A percentile compares a stretch with the other conserved stretches of the same genome.
phyloP scores from a whole-genome alignment of 2,888 invertebrate genomes.

The Drosophila nigricruria region DNA sequence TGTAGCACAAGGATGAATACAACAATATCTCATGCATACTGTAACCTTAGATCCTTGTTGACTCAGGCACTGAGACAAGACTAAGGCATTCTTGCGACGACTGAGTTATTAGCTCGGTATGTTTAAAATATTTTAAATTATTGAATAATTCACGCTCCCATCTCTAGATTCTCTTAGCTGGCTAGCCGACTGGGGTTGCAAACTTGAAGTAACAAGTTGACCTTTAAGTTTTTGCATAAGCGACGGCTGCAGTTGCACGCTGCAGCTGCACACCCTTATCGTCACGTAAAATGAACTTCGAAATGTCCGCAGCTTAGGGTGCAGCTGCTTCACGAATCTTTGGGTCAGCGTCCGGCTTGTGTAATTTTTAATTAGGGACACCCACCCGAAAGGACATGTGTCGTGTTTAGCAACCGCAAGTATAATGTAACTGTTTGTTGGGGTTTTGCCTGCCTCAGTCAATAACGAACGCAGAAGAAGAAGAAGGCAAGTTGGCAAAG shows the following conservation, averaged over 20 bases:
- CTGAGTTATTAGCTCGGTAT: not conserved
- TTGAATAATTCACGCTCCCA: conserved; percentile 17
- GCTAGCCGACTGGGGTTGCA: conserved; percentile 11
- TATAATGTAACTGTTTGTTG: conserved; percentile 50
- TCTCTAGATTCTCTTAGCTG: conserved; percentile 22
- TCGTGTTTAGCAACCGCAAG: conserved; percentile 55
- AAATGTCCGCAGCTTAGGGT: conserved; percentile 33
- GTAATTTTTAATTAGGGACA: conserved; percentile 58
- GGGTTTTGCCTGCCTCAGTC: conserved; percentile 26
- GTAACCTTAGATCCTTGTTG: not conserved
- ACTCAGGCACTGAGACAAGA: not conserved
- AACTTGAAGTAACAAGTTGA: conserved; percentile 57
- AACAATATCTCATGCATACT: not conserved
- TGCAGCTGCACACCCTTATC: conserved; percentile 35
- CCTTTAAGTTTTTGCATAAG: conserved; percentile 55
- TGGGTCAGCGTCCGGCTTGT: not conserved
- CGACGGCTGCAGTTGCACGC: conserved; percentile 17
- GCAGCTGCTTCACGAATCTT: conserved; percentile 34
- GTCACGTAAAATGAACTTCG: conserved; percentile 42
- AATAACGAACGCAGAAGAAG: conserved; percentile 1
- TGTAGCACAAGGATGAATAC: not conserved
- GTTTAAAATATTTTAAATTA: not conserved
- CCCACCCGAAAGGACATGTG: conserved; percentile 49
- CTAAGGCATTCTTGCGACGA: not conserved
- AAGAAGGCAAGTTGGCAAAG: conserved; percentile 60